A percentile compares a stretch with the other conserved stretches of the same genome.
Evolutionary conservation across 2,888 invertebrate genomes (phyloP).

Genomic region (Sycophila texana): DNA sequence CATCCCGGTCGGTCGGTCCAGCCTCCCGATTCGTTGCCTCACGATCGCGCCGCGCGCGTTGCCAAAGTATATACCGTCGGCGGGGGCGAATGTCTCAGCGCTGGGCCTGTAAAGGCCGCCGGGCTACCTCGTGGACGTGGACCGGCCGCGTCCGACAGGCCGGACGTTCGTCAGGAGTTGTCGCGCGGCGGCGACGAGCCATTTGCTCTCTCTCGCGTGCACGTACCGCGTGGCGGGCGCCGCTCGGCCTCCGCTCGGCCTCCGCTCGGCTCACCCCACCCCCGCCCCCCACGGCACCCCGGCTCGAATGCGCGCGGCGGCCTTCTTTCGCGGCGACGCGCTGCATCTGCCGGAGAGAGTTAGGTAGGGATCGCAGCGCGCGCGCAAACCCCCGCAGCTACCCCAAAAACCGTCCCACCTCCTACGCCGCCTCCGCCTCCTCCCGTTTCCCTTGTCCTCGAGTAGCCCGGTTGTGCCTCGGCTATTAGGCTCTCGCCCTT

Average conservation of each 20-base stretch:
- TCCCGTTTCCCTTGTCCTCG: too few species aligned
- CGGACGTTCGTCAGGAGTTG: conserved; percentile 60
- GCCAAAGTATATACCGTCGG: too few species aligned
- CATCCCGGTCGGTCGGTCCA: too few species aligned
- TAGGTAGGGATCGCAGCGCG: conserved; percentile 1
- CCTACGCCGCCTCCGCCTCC: too few species aligned
- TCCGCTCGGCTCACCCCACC: conserved; percentile 14
- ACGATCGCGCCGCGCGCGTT: background rate
- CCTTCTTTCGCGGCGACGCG: conserved; percentile 38
- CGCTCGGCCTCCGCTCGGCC: conserved; percentile 34
- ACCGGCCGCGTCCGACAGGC: conserved; percentile 56
- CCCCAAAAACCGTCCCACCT: conserved; percentile 1
- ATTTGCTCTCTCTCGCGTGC: conserved; percentile 57
- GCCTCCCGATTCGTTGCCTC: background rate
- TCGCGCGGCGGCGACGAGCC: conserved; percentile 59
- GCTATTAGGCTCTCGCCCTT: too few species aligned
- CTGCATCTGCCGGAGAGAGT: conserved; percentile 31
- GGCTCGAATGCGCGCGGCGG: conserved; percentile 53
- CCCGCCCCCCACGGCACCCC: conserved; percentile 2
- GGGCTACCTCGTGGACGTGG: background rate
- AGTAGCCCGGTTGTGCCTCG: too few species aligned
- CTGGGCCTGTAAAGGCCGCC: background rate
- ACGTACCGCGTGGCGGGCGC: conserved; percentile 61
- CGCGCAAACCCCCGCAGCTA: conserved; percentile 5
- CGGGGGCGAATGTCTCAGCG: background rate